These are phyloP conservation scores for Lydus trimaculatus DNA, from an alignment of 2,888 invertebrate genomes.

Conservation along the genomic window DNA sequence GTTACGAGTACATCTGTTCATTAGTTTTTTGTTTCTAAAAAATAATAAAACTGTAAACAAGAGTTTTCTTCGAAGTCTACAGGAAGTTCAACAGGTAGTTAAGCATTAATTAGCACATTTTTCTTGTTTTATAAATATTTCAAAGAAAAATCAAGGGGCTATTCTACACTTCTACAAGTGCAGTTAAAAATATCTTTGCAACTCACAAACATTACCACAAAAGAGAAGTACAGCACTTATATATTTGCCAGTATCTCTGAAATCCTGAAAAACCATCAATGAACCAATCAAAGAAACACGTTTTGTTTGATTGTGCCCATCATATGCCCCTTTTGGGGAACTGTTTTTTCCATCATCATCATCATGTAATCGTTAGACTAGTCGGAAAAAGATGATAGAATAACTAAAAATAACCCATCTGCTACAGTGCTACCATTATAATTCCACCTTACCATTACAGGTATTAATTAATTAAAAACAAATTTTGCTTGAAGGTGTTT, in stretches of 20 bases:
- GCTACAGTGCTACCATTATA: constrained; percentile 12
- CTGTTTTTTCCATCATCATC: too few species aligned
- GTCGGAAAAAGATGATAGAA: constrained; percentile 4
- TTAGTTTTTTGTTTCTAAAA: not conserved
- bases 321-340: too few species aligned
- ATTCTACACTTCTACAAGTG: not conserved
- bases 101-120: constrained; percentile 2
- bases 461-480: too few species aligned
- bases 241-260: too few species aligned
- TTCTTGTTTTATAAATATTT: not conserved
- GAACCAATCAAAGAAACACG: too few species aligned
- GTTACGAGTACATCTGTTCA: not conserved
- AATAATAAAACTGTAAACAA: not conserved
- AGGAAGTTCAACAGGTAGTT: constrained; percentile 2
- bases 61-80: not conserved
- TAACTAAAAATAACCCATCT: constrained; percentile 14
- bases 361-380: too few species aligned
- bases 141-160: not conserved
- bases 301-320: too few species aligned
- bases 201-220: too few species aligned
- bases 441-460: constrained; percentile 10
- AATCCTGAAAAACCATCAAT: too few species aligned
- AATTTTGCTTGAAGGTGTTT: too few species aligned
- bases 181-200: not conserved
- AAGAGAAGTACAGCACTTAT: too few species aligned